Base-by-base conservation (phyloP, 2,888 invertebrate genomes). In the Hydriomena furcata region DNA sequence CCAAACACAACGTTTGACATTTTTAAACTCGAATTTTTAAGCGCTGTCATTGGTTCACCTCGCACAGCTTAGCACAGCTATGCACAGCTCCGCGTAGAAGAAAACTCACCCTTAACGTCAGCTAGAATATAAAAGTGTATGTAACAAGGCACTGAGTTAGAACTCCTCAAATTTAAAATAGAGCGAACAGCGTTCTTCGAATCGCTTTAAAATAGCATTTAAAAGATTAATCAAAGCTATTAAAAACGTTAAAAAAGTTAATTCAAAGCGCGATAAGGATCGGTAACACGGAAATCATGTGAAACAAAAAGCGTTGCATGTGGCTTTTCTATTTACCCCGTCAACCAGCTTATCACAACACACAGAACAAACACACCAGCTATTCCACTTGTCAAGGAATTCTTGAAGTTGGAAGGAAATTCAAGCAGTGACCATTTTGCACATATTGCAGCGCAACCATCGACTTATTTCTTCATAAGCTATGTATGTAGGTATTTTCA, bases 261-360 rank as follows among this genome's bases (percentile, higher is more conserved):
- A 59, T 58, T 52, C 57, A 54, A 62, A 55, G 59, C 59, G 46
- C 40, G 64, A 66, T 61, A 61, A 58, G 55, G 27, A 69, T 69
- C 65, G 50, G 45, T 45, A 52, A 65, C 71, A 66, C 60, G 62
- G 58, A 63, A 61, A 57, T 60, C 58, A 61, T 66, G 62, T 68
- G 59, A 62, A 59, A 55, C 55, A 53, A 55, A 61, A 60, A 61
- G 52, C 61, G 52, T 71, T 68, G 70, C 71, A 71, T 71, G 73
- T 61, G 60, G 60, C 53, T 58, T 62, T 72, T 66, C 62, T 68
- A 66, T 69, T 68, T 63, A 61, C 57, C 58, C 46, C 57, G 52
- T 60, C 54, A 20, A 25, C 25, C 11, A 6, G 34, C 45, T 34
- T 42, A 34, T 32, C 46, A 25, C 35, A 2, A 20, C 30, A 17